Percentiles rank a stretch among this genome's conserved stretches.
These are phyloP conservation scores for Sturmia bella DNA, from an alignment of 2,888 invertebrate species.

Conservation along the genomic window DNA sequence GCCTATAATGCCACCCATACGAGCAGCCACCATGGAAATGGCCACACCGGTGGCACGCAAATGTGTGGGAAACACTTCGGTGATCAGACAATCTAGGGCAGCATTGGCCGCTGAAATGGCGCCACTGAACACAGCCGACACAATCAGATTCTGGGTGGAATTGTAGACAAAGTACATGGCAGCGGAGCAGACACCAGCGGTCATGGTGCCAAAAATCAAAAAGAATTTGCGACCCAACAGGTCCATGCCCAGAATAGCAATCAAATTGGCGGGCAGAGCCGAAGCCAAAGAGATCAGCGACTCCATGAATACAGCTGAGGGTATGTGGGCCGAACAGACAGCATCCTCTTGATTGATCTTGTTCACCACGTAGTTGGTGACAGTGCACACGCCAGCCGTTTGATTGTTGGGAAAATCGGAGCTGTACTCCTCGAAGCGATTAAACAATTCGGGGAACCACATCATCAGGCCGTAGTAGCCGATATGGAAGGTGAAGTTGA, in stretches of 20 bases:
- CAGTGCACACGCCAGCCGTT: conserved; percentile 87
- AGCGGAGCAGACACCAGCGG: conserved; percentile 91
- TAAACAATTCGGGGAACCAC: conserved; percentile 98
- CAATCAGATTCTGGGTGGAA: conserved; percentile 91
- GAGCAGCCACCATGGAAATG: conserved; percentile 93
- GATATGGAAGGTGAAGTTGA: conserved; percentile 96
- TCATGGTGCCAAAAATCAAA: conserved; percentile 92
- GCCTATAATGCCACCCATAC: conserved; percentile 90
- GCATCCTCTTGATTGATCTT: conserved; percentile 84
- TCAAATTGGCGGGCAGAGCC: conserved; percentile 91
- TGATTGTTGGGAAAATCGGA: conserved; percentile 85
- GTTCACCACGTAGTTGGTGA: conserved; percentile 89
- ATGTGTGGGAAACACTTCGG: conserved; percentile 96
- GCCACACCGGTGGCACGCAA: conserved; percentile 95
- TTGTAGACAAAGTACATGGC: conserved; percentile 92
- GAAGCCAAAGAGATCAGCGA: conserved; percentile 93
- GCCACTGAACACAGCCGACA: conserved; percentile 92
- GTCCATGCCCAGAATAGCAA: conserved; percentile 92
- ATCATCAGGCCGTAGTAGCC: conserved; percentile 98
- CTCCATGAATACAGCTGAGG: conserved; percentile 91
- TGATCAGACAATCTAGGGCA: conserved; percentile 94
- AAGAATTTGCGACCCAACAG: conserved; percentile 89
- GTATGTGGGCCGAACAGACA: conserved; percentile 88
- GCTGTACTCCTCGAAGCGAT: conserved; percentile 92
- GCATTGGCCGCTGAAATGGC: conserved; percentile 95